Conservation (phyloP, 2,888 invertebrate genomes). For the Andrena fulva region DNA sequence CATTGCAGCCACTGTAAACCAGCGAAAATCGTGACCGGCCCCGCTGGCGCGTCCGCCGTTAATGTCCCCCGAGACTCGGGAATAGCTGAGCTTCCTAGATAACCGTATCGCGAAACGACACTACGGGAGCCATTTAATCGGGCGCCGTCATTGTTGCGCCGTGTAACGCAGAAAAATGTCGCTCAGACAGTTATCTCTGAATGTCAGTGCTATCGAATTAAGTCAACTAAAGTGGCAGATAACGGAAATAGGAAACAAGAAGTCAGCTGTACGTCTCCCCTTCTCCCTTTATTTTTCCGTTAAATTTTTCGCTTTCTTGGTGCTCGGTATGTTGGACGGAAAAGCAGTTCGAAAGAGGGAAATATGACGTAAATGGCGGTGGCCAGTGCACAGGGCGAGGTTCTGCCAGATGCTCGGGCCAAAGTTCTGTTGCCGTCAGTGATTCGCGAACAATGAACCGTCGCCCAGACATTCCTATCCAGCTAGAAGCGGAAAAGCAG, state of each 20-base stretch:
- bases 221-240: not conserved
- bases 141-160: not conserved
- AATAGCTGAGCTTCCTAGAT: not conserved
- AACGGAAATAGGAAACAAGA: not conserved
- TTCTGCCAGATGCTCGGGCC: constrained; percentile 13
- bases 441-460: constrained; percentile 53
- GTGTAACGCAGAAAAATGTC: not conserved
- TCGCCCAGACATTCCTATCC: constrained; percentile 43
- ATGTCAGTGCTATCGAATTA: not conserved
- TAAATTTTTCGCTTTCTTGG: too few relatives aligned
- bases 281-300: too few relatives aligned
- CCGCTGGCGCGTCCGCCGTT: not conserved
- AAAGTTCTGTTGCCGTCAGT: constrained; percentile 39
- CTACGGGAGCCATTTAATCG: not conserved
- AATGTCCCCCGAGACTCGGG: constrained; percentile 9
- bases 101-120: constrained; percentile 11
- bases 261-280: too few relatives aligned
- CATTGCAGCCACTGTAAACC: not conserved
- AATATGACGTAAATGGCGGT: not conserved
- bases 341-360: too few relatives aligned
- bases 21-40: not conserved
- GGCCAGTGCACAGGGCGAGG: not conserved
- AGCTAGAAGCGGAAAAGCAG: constrained; percentile 74
- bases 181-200: not conserved
- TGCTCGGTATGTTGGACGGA: too few relatives aligned